A percentile compares a stretch with the other conserved stretches of the same genome.
These are phyloP conservation scores for Iguana delicatissima DNA, from an alignment of 2,797 vertebrate genomes.

Conservation along the genomic window DNA sequence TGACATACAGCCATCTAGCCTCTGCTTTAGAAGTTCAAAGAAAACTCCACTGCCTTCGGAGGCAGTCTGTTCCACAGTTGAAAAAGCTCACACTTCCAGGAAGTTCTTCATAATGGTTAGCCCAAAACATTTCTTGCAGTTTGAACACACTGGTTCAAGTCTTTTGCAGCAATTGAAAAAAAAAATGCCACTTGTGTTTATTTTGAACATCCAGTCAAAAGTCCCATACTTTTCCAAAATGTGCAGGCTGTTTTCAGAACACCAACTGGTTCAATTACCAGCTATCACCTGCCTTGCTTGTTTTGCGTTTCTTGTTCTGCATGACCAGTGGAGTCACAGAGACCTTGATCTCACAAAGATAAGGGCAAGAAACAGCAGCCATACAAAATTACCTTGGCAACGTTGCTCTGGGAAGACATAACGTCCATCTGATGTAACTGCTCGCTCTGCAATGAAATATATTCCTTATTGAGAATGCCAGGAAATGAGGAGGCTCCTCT, in stretches of 20 bases:
- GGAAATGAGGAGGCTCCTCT: neutral
- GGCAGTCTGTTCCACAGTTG: neutral
- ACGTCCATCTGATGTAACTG: slow-evolving; percentile 92
- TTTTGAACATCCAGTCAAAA: neutral
- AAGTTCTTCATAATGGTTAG: neutral
- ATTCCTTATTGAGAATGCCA: neutral
- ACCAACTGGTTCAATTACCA: neutral
- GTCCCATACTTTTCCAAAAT: neutral
- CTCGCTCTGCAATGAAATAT: slow-evolving; percentile 86
- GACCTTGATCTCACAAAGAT: neutral
- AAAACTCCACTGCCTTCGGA: too few species aligned
- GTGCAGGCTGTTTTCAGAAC: neutral
- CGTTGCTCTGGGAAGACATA: slow-evolving; percentile 90
- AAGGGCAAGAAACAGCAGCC: neutral
- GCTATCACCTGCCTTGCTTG: neutral
- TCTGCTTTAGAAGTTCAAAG: too few species aligned
- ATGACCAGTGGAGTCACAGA: neutral
- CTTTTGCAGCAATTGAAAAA: neutral
- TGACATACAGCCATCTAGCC: too few species aligned
- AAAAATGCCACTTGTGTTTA: neutral
- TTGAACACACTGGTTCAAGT: neutral
- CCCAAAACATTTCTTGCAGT: neutral
- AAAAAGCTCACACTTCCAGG: neutral
- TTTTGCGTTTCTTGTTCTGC: neutral
- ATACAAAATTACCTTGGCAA: slow-evolving; percentile 87